Conservation (phyloP, 2,888 invertebrate species). For the Caenorhabditis panamensis region DNA sequence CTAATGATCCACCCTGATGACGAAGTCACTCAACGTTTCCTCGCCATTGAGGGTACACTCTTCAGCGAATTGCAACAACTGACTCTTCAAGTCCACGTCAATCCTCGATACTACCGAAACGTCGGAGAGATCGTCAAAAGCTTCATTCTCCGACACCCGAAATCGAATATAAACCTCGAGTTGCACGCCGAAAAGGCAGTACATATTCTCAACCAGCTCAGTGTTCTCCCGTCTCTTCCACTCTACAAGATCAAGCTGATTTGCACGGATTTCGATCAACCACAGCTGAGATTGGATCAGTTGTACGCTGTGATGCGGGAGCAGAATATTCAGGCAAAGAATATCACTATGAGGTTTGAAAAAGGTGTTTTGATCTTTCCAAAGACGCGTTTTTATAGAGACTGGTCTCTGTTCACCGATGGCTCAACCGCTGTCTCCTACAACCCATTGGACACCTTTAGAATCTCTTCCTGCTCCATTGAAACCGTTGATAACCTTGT, state of each 20-base stretch:
- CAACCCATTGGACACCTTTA: slow-evolving; percentile 66
- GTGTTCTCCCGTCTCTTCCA: slow-evolving; percentile 59
- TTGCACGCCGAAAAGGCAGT: slow-evolving; percentile 64
- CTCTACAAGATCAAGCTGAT: slow-evolving; percentile 69
- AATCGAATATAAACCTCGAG: slow-evolving; percentile 65
- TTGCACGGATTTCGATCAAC: slow-evolving; percentile 71
- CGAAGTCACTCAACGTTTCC: slow-evolving; percentile 57
- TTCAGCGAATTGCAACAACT: slow-evolving; percentile 66
- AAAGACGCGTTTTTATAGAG: slow-evolving; percentile 56
- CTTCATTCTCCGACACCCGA: slow-evolving; percentile 65
- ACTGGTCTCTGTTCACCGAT: slow-evolving; percentile 69
- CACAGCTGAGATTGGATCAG: slow-evolving; percentile 64
- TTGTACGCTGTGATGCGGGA: slow-evolving; percentile 63
- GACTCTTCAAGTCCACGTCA: slow-evolving; percentile 69
- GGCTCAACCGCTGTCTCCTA: slow-evolving; percentile 66
- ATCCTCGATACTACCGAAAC: slow-evolving; percentile 52
- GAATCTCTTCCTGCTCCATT: slow-evolving; percentile 68
- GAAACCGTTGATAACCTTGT: slow-evolving; percentile 69
- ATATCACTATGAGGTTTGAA: slow-evolving; percentile 65
- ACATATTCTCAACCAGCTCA: slow-evolving; percentile 66
- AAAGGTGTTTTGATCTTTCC: neutral
- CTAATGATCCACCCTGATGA: slow-evolving; percentile 65
- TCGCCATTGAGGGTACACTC: slow-evolving; percentile 57
- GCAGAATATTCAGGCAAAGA: slow-evolving; percentile 66
- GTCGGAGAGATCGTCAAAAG: slow-evolving; percentile 61